Conservation (phyloP, 2,113 vertebrate genomes). For the Montifringilla adamsi region DNA sequence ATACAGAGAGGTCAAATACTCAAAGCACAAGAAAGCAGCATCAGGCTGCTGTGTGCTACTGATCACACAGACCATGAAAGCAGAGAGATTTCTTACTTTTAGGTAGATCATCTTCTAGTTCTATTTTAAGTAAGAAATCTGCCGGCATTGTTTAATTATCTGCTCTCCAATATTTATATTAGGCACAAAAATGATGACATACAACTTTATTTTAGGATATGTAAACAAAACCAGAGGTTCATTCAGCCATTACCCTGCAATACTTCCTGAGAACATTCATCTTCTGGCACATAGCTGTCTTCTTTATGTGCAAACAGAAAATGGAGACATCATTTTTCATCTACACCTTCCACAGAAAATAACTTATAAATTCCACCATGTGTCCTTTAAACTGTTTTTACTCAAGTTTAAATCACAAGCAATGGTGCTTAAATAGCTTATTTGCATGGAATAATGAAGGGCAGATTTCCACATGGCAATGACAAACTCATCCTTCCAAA, state of each 20-base stretch:
- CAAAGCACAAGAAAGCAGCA: not conserved
- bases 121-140: not conserved
- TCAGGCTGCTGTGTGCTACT: not conserved
- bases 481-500: not conserved
- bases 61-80: not conserved
- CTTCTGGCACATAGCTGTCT: not conserved
- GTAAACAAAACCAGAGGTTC: conserved; percentile 39
- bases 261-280: not conserved
- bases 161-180: conserved; percentile 11
- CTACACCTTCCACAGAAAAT: not conserved
- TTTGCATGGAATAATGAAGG: not conserved
- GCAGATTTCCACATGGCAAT: not conserved
- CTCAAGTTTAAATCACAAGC: not conserved
- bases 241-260: not conserved
- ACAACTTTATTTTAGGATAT: conserved; percentile 23
- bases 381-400: conserved; percentile 1
- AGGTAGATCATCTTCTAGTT: not conserved
- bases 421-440: not conserved
- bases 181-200: conserved; percentile 34
- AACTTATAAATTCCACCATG: not conserved
- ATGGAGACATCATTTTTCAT: not conserved
- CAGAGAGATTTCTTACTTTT: not conserved
- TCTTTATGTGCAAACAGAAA: conserved; percentile 5
- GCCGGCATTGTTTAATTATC: not conserved
- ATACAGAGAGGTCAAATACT: not conserved